A percentile compares a stretch with the other conserved stretches of the same genome.
phyloP scores from a whole-genome alignment of 1,140 invertebrate species.

The Cydia pomonella region DNA sequence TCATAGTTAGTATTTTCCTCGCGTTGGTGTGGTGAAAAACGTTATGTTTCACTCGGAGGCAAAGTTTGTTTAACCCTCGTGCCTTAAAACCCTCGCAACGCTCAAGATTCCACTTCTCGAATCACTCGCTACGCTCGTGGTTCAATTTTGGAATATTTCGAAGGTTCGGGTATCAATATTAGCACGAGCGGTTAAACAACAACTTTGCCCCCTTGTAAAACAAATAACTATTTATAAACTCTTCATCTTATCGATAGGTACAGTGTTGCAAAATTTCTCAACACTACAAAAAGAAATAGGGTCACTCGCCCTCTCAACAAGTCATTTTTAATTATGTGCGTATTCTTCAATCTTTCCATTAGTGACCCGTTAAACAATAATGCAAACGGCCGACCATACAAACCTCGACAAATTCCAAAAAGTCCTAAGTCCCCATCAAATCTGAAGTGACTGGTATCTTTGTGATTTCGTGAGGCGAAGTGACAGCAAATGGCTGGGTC shows the following conservation, averaged over 20 bases:
- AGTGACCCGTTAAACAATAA: constrained; percentile 55
- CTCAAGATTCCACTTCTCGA: too few relatives aligned
- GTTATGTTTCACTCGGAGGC: too few relatives aligned
- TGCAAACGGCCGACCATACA: constrained; percentile 46
- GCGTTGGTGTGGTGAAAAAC: too few relatives aligned
- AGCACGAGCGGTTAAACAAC: too few relatives aligned
- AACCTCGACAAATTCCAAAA: not conserved
- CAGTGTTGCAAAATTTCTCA: constrained; percentile 36
- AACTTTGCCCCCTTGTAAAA: too few relatives aligned
- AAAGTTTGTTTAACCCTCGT: too few relatives aligned
- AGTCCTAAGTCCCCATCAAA: not conserved
- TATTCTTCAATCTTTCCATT: constrained; percentile 71
- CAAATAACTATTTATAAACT: too few relatives aligned
- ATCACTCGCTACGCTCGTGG: too few relatives aligned
- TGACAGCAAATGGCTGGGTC: constrained; percentile 50
- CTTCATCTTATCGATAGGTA: constrained; percentile 53
- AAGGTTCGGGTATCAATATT: too few relatives aligned
- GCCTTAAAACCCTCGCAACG: too few relatives aligned
- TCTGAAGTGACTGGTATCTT: not conserved
- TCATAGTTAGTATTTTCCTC: too few relatives aligned
- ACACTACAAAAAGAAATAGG: constrained; percentile 65
- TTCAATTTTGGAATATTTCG: too few relatives aligned
- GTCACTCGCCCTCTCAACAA: constrained; percentile 75
- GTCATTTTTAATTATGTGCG: constrained; percentile 77
- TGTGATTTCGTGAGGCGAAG: constrained; percentile 9